These are phyloP conservation scores for Thaleichthys pacificus DNA, from an alignment of 2,797 vertebrate species.

Conservation along the genomic window DNA sequence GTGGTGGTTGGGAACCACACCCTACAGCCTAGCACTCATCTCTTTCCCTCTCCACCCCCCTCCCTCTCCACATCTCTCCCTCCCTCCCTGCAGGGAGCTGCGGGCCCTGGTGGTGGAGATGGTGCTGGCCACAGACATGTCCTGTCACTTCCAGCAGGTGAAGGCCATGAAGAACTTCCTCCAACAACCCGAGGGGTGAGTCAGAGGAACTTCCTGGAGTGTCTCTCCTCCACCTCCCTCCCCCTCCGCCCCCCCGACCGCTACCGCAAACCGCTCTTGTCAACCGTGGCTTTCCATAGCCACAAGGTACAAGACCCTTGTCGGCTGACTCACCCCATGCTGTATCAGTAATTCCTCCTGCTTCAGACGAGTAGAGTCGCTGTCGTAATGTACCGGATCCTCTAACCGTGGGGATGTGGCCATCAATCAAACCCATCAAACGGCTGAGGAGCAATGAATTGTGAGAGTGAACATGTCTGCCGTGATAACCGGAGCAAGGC, in stretches of 20 bases:
- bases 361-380: too few relatives aligned
- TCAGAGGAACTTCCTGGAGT: slow-evolving; percentile 25
- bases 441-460: slow-evolving; percentile 38
- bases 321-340: too few relatives aligned
- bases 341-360: too few relatives aligned
- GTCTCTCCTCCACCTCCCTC: not conserved
- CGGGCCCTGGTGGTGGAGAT: slow-evolving; percentile 94
- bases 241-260: not conserved
- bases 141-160: slow-evolving; percentile 98
- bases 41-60: not conserved
- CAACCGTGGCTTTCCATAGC: not conserved
- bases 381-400: not conserved
- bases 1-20: slow-evolving; percentile 94
- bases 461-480: slow-evolving; percentile 38
- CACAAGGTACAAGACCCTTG: too few relatives aligned
- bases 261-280: slow-evolving; percentile 36
- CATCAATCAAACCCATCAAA: slow-evolving; percentile 45
- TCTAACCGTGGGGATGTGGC: slow-evolving; percentile 16
- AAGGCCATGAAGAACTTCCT: slow-evolving; percentile 97
- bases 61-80: not conserved
- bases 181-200: slow-evolving; percentile 96
- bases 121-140: slow-evolving; percentile 98
- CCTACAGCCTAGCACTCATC: not conserved
- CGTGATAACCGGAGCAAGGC: slow-evolving; percentile 12
- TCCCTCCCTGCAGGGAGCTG: slow-evolving; percentile 82